A percentile compares a stretch with the other conserved stretches of the same genome.
Conservation (phyloP, 2,888 invertebrate species). For the Autographa pulchrina region DNA sequence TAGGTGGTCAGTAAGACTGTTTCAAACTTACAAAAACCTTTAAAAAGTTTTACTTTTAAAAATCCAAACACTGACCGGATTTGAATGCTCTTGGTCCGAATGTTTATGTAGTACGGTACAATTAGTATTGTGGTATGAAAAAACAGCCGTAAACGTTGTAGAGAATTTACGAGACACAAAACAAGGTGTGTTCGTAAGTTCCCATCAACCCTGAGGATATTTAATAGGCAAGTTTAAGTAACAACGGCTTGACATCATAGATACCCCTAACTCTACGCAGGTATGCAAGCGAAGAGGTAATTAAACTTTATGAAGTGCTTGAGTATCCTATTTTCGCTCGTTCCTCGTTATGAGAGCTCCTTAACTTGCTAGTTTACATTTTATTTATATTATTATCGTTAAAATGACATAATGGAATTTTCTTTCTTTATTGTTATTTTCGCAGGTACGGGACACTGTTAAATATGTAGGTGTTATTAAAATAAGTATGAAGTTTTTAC, state of each 20-base stretch:
- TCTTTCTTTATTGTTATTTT: background rate
- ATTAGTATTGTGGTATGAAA: background rate
- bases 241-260: conserved; percentile 27
- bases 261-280: conserved; percentile 9
- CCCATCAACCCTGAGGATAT: background rate
- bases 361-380: background rate
- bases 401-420: background rate
- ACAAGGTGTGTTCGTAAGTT: background rate
- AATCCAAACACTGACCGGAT: no score
- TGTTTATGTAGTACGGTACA: no score
- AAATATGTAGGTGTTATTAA: background rate
- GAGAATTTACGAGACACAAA: background rate
- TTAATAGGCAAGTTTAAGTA: conserved; percentile 1
- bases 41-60: no score
- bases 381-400: conserved; percentile 6
- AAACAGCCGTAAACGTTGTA: background rate
- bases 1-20: no score
- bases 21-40: no score
- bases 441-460: background rate
- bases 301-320: conserved; percentile 51
- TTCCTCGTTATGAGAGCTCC: conserved; percentile 13
- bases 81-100: no score
- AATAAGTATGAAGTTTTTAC: background rate
- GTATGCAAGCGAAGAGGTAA: conserved; percentile 27
- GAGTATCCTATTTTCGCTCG: conserved; percentile 49